These are phyloP conservation scores for Cariama cristata DNA, from an alignment of 2,113 vertebrate species.

Conservation along the genomic window DNA sequence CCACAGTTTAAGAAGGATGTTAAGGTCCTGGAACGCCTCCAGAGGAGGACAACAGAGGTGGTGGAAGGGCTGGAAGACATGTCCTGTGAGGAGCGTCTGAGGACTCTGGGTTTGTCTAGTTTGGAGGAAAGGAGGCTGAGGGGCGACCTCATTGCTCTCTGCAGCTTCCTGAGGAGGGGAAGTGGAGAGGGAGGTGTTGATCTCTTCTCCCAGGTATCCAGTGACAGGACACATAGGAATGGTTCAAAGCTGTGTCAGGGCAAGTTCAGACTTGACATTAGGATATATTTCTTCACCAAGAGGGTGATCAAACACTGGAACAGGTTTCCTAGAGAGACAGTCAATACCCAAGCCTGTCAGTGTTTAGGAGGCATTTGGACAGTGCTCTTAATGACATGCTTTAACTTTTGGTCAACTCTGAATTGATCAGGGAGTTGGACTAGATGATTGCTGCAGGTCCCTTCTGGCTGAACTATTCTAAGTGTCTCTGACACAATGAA, in stretches of 20 bases:
- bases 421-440: background rate
- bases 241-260: background rate
- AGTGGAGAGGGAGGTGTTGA: background rate
- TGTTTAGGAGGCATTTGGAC: background rate
- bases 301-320: too few species aligned
- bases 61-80: too few species aligned
- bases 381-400: background rate
- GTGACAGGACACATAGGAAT: background rate
- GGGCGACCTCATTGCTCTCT: background rate
- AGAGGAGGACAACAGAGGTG: too few species aligned
- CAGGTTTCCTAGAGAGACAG: too few species aligned
- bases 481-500: background rate
- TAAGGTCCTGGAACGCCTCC: too few species aligned
- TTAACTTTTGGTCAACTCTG: background rate
- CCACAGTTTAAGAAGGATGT: too few species aligned
- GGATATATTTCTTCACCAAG: background rate
- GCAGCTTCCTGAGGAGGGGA: background rate
- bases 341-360: too few species aligned
- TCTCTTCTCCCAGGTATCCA: background rate
- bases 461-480: background rate
- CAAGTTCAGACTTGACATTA: background rate
- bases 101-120: too few species aligned
- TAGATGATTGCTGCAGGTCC: fast-evolving
- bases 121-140: background rate
- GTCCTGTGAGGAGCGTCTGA: background rate